Evolutionary conservation across 2,797 vertebrate genomes (phyloP).

Genomic region (Macroramphosus scolopax): DNA sequence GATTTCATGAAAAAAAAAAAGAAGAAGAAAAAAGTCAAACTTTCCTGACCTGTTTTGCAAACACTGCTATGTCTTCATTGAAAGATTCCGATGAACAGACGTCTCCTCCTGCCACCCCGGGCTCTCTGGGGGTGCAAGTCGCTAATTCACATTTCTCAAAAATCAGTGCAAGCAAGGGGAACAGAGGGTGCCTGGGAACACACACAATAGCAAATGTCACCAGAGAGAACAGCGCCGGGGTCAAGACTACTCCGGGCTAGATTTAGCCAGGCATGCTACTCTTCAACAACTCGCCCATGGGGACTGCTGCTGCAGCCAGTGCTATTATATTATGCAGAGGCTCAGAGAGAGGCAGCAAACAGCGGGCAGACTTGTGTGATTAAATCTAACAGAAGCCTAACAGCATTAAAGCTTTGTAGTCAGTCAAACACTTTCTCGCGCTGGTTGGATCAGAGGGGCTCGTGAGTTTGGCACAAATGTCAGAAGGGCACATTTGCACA

Average conservation of each 20-base stretch:
- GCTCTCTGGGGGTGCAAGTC: conserved; percentile 98
- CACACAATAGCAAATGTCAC: conserved; percentile 85
- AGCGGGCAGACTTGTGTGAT: conserved; percentile 58
- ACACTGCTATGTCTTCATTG: conserved; percentile 99
- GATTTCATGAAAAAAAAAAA: too few relatives aligned
- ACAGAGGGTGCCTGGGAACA: conserved; percentile 95
- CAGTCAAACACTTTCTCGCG: conserved; percentile 47
- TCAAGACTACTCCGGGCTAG: conserved; percentile 69
- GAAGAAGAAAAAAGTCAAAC: too few relatives aligned
- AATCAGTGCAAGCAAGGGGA: conserved; percentile 98
- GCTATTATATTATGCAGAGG: conserved; percentile 53
- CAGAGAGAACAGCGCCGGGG: conserved; percentile 68
- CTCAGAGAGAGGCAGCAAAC: conserved; percentile 53
- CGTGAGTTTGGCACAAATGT: too few relatives aligned
- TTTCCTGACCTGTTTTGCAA: conserved; percentile 99
- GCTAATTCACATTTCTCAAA: conserved; percentile 99
- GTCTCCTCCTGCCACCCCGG: conserved; percentile 96
- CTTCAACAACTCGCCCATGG: conserved; percentile 60
- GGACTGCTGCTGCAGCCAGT: conserved; percentile 54
- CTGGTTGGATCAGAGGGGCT: too few relatives aligned
- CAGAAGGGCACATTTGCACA: too few relatives aligned
- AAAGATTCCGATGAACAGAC: conserved; percentile 99
- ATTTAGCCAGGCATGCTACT: conserved; percentile 67
- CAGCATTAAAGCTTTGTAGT: conserved; percentile 58
- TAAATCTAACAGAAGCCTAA: too few relatives aligned